A percentile compares a stretch with the other conserved stretches of the same genome.
Conservation (phyloP, 2,113 vertebrate species). For the Rhea americana region DNA sequence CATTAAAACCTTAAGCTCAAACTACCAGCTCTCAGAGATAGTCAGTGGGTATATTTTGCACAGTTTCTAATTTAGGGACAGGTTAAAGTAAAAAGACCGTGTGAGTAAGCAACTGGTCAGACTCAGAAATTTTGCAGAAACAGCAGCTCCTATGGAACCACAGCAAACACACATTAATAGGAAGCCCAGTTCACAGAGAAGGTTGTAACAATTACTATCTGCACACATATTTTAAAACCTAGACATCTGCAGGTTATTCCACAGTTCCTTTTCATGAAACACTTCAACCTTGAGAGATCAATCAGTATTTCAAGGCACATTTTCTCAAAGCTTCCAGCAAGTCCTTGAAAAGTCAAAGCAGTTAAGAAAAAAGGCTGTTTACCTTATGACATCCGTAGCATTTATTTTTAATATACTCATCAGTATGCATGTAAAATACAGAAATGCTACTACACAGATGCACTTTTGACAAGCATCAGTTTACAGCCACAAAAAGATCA, state of each 20-base stretch:
- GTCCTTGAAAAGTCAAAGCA: constrained; percentile 25
- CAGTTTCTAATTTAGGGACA: constrained; percentile 6
- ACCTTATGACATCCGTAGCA: not conserved
- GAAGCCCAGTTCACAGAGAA: not conserved
- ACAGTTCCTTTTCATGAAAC: constrained; percentile 29
- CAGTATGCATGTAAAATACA: not conserved
- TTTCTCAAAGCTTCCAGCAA: constrained; percentile 23
- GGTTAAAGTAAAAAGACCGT: not conserved
- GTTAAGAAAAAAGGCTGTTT: constrained; percentile 29
- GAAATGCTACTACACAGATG: not conserved
- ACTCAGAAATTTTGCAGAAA: not conserved
- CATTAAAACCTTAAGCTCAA: constrained; percentile 1
- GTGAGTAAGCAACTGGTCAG: not conserved
- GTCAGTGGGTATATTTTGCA: not conserved
- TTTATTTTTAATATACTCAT: constrained; percentile 27
- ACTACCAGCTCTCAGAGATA: constrained; percentile 2
- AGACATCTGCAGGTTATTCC: not conserved
- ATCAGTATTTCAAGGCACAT: not conserved
- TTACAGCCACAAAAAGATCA: constrained; percentile 20
- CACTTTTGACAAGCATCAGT: not conserved
- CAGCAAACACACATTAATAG: not conserved
- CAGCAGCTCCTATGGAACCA: not conserved
- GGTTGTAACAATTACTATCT: not conserved
- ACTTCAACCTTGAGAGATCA: constrained; percentile 1
- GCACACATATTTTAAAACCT: not conserved